These are phyloP conservation scores for Carassius gibelio DNA, from an alignment of 2,113 vertebrate genomes.

Conservation along the genomic window DNA sequence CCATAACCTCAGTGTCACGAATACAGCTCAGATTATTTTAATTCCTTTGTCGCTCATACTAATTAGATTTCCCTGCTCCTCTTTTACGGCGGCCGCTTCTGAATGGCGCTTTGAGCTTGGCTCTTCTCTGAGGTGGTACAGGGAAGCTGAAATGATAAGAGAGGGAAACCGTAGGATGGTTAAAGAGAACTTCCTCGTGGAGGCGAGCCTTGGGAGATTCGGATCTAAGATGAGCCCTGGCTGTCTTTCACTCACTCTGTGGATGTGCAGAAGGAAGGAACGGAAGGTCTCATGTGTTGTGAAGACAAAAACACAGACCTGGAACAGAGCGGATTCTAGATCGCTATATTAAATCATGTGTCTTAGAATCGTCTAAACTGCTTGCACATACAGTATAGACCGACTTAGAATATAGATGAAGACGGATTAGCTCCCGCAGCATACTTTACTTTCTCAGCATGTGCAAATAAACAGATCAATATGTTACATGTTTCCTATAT, in stretches of 20 bases:
- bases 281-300: not conserved
- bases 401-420: not conserved
- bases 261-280: not conserved
- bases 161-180: conserved; percentile 1
- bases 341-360: not conserved
- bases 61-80: conserved; percentile 41
- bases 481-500: not conserved
- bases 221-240: conserved; percentile 45
- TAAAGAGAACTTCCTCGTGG: conserved; percentile 37
- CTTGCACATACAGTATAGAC: not conserved
- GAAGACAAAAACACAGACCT: conserved; percentile 10
- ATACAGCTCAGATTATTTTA: conserved; percentile 37
- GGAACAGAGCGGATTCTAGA: not conserved
- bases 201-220: conserved; percentile 22
- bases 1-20: conserved; percentile 30
- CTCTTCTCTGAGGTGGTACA: conserved; percentile 25
- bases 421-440: not conserved
- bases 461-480: not conserved
- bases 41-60: conserved; percentile 40
- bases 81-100: conserved; percentile 29
- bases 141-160: conserved; percentile 30
- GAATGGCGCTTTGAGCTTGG: conserved; percentile 32
- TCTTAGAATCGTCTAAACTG: not conserved
- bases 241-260: conserved; percentile 50
- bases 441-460: not conserved